Conservation (phyloP, 2,797 vertebrate species). For the Pseudochromis fuscus region DNA sequence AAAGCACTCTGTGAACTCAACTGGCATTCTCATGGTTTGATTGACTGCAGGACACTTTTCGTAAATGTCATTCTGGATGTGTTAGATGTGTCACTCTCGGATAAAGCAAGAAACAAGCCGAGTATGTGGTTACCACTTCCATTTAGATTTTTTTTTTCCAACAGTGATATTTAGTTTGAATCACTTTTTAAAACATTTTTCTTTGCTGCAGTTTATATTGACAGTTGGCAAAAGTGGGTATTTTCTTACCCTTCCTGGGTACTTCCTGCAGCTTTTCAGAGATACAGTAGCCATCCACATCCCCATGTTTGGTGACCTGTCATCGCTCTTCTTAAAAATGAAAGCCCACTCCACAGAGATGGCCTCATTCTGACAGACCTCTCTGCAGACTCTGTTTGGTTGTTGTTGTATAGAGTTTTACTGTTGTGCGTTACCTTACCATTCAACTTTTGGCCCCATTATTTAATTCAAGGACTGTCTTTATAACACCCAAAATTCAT, state of each 20-base stretch:
- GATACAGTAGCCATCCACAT: slow-evolving; percentile 48
- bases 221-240: slow-evolving; percentile 55
- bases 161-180: slow-evolving; percentile 43
- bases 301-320: slow-evolving; percentile 59
- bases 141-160: slow-evolving; percentile 22
- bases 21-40: slow-evolving; percentile 61
- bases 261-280: slow-evolving; percentile 42
- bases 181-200: slow-evolving; percentile 18
- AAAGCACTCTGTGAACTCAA: slow-evolving; percentile 63
- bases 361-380: slow-evolving; percentile 51
- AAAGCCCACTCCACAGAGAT: slow-evolving; percentile 45
- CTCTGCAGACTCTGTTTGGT: slow-evolving; percentile 45
- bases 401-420: slow-evolving; percentile 40
- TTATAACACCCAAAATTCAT: slow-evolving; percentile 14
- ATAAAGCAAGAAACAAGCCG: slow-evolving; percentile 45
- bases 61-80: slow-evolving; percentile 62
- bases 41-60: slow-evolving; percentile 67
- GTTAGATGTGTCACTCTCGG: slow-evolving; percentile 52
- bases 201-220: slow-evolving; percentile 20
- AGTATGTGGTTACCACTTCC: slow-evolving; percentile 41
- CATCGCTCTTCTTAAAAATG: slow-evolving; percentile 48
- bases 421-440: slow-evolving; percentile 1
- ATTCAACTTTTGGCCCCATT: slow-evolving; percentile 34
- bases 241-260: slow-evolving; percentile 38
- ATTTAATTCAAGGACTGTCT: slow-evolving; percentile 24